Percentiles rank a stretch among this genome's conserved stretches.
phyloP scores from a whole-genome alignment of 2,888 invertebrate genomes.

The Lithophane socia region DNA sequence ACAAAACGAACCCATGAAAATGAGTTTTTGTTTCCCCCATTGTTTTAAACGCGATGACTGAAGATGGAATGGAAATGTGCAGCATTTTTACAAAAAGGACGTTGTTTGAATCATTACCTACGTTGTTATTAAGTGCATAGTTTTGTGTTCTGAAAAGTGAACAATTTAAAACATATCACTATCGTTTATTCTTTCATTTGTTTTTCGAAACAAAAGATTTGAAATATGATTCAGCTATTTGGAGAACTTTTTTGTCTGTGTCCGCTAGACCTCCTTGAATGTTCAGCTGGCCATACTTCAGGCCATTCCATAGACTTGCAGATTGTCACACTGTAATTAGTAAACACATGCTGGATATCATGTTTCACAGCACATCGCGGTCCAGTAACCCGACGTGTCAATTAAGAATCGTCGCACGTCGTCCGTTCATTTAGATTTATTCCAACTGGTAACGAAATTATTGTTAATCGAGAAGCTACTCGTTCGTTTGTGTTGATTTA shows the following conservation, averaged over 20 bases:
- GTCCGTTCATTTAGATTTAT: constrained; percentile 84
- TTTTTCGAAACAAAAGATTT: constrained; percentile 29
- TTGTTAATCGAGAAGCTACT: constrained; percentile 75
- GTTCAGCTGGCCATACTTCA: constrained; percentile 62
- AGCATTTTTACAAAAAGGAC: constrained; percentile 52
- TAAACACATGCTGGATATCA: constrained; percentile 77
- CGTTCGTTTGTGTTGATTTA: constrained; percentile 64
- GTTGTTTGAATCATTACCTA: constrained; percentile 36
- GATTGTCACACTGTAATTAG: constrained; percentile 80
- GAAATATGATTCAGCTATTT: constrained; percentile 9
- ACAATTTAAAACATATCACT: constrained; percentile 4
- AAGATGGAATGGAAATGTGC: constrained; percentile 63
- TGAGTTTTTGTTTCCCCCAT: constrained; percentile 77
- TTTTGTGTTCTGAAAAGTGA: constrained; percentile 30
- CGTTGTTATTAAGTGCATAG: constrained; percentile 33
- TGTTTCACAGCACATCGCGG: constrained; percentile 78
- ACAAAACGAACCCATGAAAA: constrained; percentile 78
- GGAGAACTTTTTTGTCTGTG: constrained; percentile 35
- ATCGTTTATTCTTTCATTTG: constrained; percentile 15
- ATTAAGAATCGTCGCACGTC: constrained; percentile 78
- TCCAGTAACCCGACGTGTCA: constrained; percentile 85
- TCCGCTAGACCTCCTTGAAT: constrained; percentile 64
- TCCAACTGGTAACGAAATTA: constrained; percentile 82
- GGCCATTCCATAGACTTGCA: constrained; percentile 65
- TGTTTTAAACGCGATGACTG: constrained; percentile 69